A percentile compares a stretch with the other conserved stretches of the same genome.
These are phyloP conservation scores for Chaitophorus viminalis DNA, from an alignment of 2,888 invertebrate genomes.

Conservation along the genomic window DNA sequence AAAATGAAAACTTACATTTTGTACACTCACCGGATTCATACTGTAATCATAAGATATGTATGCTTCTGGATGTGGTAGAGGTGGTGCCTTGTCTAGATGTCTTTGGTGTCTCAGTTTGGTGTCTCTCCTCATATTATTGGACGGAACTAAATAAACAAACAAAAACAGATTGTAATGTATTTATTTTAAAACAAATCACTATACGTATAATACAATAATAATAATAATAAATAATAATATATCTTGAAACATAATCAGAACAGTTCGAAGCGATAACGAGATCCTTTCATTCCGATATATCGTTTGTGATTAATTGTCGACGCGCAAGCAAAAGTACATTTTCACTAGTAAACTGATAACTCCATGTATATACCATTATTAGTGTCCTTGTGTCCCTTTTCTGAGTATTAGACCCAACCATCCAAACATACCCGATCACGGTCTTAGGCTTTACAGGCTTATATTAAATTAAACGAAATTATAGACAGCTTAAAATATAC, in stretches of 20 bases:
- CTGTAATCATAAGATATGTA: slow-evolving; percentile 32
- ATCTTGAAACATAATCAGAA: neutral
- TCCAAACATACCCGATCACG: neutral
- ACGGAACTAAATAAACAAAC: slow-evolving; percentile 19
- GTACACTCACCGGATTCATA: slow-evolving; percentile 42
- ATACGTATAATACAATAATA: too few relatives aligned
- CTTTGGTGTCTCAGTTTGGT: slow-evolving; percentile 53
- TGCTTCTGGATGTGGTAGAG: slow-evolving; percentile 33
- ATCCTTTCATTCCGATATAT: neutral
- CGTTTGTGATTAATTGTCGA: neutral
- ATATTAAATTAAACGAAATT: slow-evolving; percentile 8
- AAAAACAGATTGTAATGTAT: neutral
- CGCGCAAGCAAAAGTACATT: neutral
- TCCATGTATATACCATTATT: too few relatives aligned
- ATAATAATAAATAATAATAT: too few relatives aligned
- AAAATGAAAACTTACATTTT: neutral
- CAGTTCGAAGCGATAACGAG: neutral
- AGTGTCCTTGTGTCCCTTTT: slow-evolving; percentile 2
- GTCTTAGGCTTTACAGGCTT: slow-evolving; percentile 1
- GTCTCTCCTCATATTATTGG: slow-evolving; percentile 45
- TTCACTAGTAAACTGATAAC: too few relatives aligned
- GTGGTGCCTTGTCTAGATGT: slow-evolving; percentile 34
- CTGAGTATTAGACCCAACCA: neutral
- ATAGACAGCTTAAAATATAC: slow-evolving; percentile 17
- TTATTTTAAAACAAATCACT: neutral